Evolutionary conservation across 1,140 invertebrate species (phyloP).

Genomic region (Bombyx mandarina): DNA sequence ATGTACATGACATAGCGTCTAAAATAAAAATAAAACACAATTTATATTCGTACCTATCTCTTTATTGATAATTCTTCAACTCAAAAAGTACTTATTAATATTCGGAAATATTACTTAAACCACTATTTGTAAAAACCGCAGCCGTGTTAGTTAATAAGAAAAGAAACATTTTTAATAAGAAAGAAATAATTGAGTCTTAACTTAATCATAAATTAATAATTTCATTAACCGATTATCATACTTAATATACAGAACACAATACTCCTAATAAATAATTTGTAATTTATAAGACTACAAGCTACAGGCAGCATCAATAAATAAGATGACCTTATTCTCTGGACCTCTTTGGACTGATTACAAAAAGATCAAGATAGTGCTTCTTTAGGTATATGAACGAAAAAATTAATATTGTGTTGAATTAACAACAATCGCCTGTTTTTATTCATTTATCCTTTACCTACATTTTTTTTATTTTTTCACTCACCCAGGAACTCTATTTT

Average conservation of each 20-base stretch:
- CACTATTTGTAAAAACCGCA: slow-evolving; percentile 32
- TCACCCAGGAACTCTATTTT: too few relatives aligned
- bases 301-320: slow-evolving; percentile 63
- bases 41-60: slow-evolving; percentile 32
- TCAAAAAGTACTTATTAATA: slow-evolving; percentile 36
- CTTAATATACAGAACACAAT: slow-evolving; percentile 66
- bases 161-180: not conserved
- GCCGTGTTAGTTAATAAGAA: slow-evolving; percentile 12
- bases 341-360: slow-evolving; percentile 51
- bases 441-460: too few relatives aligned
- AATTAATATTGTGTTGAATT: too few relatives aligned
- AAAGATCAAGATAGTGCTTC: not conserved
- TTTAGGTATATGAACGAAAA: too few relatives aligned
- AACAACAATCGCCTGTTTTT: too few relatives aligned
- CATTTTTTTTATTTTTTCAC: too few relatives aligned
- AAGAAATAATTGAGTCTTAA: slow-evolving; percentile 37
- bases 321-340: slow-evolving; percentile 58
- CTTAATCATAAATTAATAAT: slow-evolving; percentile 41
- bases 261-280: slow-evolving; percentile 59
- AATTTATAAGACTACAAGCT: slow-evolving; percentile 54
- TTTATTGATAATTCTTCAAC: slow-evolving; percentile 52
- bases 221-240: slow-evolving; percentile 44
- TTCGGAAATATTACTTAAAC: slow-evolving; percentile 30
- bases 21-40: slow-evolving; percentile 4
- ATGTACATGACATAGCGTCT: too few relatives aligned